Percentiles rank a stretch among this genome's conserved stretches.
These are phyloP conservation scores for Hirtodrosophila alboralis DNA, from an alignment of 2,888 invertebrate species.

Conservation along the genomic window DNA sequence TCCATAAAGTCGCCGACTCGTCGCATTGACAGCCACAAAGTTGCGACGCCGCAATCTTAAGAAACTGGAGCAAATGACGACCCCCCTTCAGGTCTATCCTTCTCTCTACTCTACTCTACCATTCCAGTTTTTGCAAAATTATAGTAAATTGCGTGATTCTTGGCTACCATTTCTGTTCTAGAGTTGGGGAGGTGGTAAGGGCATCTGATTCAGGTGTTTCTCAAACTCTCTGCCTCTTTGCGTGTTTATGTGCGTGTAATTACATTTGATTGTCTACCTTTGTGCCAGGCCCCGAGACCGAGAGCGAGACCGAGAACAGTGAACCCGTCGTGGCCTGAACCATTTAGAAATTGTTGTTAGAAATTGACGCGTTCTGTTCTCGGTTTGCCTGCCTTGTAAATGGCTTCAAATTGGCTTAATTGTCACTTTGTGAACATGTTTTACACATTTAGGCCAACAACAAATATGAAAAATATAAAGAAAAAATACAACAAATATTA, in stretches of 20 bases:
- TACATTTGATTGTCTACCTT: conserved; percentile 73
- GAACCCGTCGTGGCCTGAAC: conserved; percentile 9
- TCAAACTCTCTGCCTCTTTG: conserved; percentile 48
- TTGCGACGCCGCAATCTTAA: conserved; percentile 55
- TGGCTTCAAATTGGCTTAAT: conserved; percentile 74
- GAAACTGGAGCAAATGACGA: conserved; percentile 64
- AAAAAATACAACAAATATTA: no score
- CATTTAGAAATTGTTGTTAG: conserved; percentile 60
- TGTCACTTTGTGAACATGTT: conserved; percentile 74
- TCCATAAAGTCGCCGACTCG: conserved; percentile 72
- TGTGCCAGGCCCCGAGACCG: conserved; percentile 22
- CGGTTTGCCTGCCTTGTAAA: conserved; percentile 41
- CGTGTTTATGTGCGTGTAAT: conserved; percentile 79
- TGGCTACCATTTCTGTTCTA: conserved; percentile 33
- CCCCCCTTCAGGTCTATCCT: neutral
- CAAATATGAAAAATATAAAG: neutral
- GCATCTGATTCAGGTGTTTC: conserved; percentile 27
- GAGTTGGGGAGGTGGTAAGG: neutral
- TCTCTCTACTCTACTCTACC: neutral
- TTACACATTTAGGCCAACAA: conserved; percentile 60
- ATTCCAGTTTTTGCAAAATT: conserved; percentile 49
- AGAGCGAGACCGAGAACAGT: no score
- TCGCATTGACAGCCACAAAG: conserved; percentile 60
- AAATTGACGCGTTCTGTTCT: conserved; percentile 48
- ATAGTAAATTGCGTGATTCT: conserved; percentile 77